Evolutionary conservation across 2,888 invertebrate species (phyloP).

Genomic region (Linyphia triangularis): DNA sequence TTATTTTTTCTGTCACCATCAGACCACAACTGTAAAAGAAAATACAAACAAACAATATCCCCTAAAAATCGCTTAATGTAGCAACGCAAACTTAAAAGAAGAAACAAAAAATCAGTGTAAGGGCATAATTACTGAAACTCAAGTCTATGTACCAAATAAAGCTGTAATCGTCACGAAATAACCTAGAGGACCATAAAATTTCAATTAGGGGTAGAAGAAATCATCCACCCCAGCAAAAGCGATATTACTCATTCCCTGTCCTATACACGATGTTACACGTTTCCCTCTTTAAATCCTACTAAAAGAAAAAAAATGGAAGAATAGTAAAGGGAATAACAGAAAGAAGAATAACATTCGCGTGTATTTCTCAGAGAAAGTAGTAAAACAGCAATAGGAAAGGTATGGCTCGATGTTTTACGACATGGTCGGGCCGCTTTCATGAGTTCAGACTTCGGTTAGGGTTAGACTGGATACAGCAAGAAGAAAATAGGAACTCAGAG

Average conservation of each 20-base stretch:
- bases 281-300: conserved; percentile 60
- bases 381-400: conserved; percentile 70
- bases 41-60: background rate
- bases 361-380: conserved; percentile 61
- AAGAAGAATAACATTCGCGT: conserved; percentile 52
- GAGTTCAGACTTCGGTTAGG: conserved; percentile 39
- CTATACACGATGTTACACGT: conserved; percentile 44
- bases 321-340: conserved; percentile 64
- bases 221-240: conserved; percentile 30
- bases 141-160: conserved; percentile 29
- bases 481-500: conserved; percentile 9
- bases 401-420: conserved; percentile 64
- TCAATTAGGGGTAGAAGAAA: conserved; percentile 60
- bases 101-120: conserved; percentile 26
- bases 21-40: conserved; percentile 7
- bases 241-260: conserved; percentile 60
- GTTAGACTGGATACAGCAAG: conserved; percentile 6
- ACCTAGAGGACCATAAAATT: conserved; percentile 49
- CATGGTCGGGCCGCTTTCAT: conserved; percentile 60
- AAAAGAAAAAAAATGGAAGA: conserved; percentile 39
- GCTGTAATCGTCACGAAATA: conserved; percentile 34
- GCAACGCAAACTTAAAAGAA: conserved; percentile 12
- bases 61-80: background rate
- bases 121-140: conserved; percentile 43
- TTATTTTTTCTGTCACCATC: conserved; percentile 16